Percentiles rank a stretch among this genome's conserved stretches.
These are phyloP conservation scores for Cephalotes varians DNA, from an alignment of 2,888 invertebrate species.

Conservation along the genomic window DNA sequence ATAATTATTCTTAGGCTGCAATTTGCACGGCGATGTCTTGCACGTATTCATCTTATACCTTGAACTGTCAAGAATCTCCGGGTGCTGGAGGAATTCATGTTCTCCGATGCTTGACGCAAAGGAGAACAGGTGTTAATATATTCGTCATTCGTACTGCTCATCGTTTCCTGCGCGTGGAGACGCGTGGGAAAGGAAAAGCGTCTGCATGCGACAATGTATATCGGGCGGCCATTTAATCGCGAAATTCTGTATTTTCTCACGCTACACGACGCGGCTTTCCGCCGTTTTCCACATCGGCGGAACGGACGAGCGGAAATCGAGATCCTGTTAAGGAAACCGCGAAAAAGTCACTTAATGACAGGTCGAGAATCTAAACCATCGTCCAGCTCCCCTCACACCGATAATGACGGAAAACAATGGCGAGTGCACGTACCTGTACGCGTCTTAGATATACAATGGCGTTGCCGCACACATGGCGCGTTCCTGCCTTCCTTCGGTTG, in stretches of 20 bases:
- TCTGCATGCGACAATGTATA: constrained; percentile 64
- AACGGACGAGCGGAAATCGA: constrained; percentile 71
- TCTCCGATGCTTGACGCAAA: constrained; percentile 61
- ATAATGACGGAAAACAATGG: constrained; percentile 78
- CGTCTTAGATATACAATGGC: constrained; percentile 57
- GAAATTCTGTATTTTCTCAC: constrained; percentile 78
- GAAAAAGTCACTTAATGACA: constrained; percentile 80
- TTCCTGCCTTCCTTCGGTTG: constrained; percentile 60
- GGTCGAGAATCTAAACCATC: constrained; percentile 81
- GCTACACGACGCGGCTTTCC: constrained; percentile 64
- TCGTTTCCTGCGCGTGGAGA: constrained; percentile 46
- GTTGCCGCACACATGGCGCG: constrained; percentile 79
- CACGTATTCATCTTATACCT: constrained; percentile 39
- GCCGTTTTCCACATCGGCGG: constrained; percentile 64
- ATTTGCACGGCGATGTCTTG: constrained; percentile 23
- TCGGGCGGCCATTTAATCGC: constrained; percentile 44
- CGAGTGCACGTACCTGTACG: constrained; percentile 39
- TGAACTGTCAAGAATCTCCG: constrained; percentile 41
- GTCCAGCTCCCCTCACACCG: constrained; percentile 61
- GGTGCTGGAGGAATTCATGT: constrained; percentile 44
- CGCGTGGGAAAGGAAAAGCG: constrained; percentile 46
- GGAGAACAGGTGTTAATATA: constrained; percentile 67
- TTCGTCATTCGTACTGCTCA: constrained; percentile 54
- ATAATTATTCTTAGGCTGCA: constrained; percentile 38
- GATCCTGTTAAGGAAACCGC: constrained; percentile 76